Evolutionary conservation across 2,797 vertebrate genomes (phyloP), one percentile per base, ranked within the genome.

Genomic region (Ambastaia sidthimunki): DNA sequence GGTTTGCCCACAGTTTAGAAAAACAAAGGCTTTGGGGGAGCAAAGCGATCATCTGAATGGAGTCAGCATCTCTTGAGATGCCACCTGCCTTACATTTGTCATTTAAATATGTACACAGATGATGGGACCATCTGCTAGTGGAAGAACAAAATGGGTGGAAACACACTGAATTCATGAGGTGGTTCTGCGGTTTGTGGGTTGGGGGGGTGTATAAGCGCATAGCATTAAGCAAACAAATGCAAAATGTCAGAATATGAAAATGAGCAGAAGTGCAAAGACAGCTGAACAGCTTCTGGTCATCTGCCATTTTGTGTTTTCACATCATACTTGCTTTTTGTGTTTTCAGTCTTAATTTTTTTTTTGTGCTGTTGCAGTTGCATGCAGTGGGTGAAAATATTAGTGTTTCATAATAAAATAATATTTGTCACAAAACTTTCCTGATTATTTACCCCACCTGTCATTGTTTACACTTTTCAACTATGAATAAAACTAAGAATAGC

Each of bases 61-160:
- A 83, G 82, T 83, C 82, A 82, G 85, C 76, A 76, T 82, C 86
- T 85, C 78, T 82, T 47, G 86, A 88, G 83, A 87, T 78, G 81
- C 86, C 87, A 88, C 87, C 87, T 89, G 87, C 84, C 80, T 85
- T 83, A 82, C 82, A 86, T 87, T 84, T 86, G 81, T 87, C 86
- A 86, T 87, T 84, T 86, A 85, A 86, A 89, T 85, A 85, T 84
- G 87, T 86, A 86, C 86, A 87, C 86, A 85, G 85, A 87, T 83
- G 84, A 86, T 83, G 82, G 76, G 75, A 75, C 85, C 88, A 89
- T 86, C 88, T 89, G 87, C 80, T 72, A 85, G 78, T 48, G 55
- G 55, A 80, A 69, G 54, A 31, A 63, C 44, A 78, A 62, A 57
- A 84, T 70, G 62, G 65, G 60, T 47, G 68, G 72, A 84, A 85